Conservation (phyloP, 2,113 vertebrate species). For the Pseudorhombus dupliciocellatus region DNA sequence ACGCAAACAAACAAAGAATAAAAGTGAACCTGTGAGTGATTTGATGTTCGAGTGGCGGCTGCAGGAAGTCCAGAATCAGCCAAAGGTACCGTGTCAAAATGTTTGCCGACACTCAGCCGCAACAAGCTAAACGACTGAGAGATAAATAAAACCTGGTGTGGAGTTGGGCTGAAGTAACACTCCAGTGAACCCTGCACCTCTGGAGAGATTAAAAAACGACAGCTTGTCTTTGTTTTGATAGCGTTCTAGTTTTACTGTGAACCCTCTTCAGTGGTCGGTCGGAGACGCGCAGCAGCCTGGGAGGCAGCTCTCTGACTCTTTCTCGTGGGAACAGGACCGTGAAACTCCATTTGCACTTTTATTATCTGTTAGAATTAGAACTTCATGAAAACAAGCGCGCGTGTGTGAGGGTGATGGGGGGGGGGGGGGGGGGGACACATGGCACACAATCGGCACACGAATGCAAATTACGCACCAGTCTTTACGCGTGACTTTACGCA, state of each 20-base stretch:
- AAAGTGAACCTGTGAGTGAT: too few relatives aligned
- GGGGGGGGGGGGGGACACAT: neutral
- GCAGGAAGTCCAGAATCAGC: too few relatives aligned
- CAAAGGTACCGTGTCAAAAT: too few relatives aligned
- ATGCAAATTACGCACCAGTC: conserved; percentile 27
- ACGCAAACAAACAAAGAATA: too few relatives aligned
- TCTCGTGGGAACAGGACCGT: conserved; percentile 33
- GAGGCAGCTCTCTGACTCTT: neutral
- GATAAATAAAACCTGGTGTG: too few relatives aligned
- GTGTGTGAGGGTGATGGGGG: conserved; percentile 23
- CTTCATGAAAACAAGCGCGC: conserved; percentile 4
- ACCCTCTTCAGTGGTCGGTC: neutral
- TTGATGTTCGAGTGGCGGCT: too few relatives aligned
- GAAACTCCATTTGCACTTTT: conserved; percentile 17
- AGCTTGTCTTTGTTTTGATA: neutral
- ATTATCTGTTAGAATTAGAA: conserved; percentile 36
- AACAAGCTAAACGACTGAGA: too few relatives aligned
- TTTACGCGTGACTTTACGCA: neutral
- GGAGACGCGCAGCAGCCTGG: neutral
- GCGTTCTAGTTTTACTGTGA: neutral
- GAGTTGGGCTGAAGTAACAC: too few relatives aligned
- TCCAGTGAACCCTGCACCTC: too few relatives aligned
- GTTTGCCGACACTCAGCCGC: too few relatives aligned
- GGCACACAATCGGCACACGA: neutral
- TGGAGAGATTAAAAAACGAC: neutral